phyloP scores from a whole-genome alignment of 2,888 invertebrate species.

The Leucoptera coffeella region DNA sequence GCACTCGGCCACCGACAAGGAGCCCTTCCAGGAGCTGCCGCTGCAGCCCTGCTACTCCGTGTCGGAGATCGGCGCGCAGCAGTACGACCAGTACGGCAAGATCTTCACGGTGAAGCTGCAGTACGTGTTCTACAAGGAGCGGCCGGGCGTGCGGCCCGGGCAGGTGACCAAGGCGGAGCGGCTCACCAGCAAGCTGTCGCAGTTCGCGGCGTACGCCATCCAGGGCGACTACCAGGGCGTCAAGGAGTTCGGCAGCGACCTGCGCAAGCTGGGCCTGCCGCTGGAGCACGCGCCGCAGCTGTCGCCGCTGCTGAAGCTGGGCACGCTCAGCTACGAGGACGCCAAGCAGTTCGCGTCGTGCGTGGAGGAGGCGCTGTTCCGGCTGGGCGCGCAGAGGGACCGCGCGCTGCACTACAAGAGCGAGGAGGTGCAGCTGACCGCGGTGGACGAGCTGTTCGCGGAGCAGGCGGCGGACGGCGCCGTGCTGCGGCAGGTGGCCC shows the following conservation, averaged over 20 bases:
- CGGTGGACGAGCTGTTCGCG: conserved; percentile 87
- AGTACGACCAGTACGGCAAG: conserved; percentile 98
- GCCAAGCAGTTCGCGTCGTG: conserved; percentile 86
- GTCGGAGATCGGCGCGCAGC: conserved; percentile 92
- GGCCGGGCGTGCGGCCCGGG: conserved; percentile 92
- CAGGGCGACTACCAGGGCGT: conserved; percentile 91
- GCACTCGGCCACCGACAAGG: conserved; percentile 76
- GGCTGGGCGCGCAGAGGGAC: conserved; percentile 77
- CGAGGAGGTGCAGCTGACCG: conserved; percentile 92
- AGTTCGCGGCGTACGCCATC: conserved; percentile 90
- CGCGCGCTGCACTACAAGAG: conserved; percentile 88
- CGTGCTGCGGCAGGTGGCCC: conserved; percentile 84
- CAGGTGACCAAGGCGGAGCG: conserved; percentile 91
- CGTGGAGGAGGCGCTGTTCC: conserved; percentile 90
- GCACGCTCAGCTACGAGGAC: conserved; percentile 82
- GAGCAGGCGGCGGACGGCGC: conserved; percentile 82
- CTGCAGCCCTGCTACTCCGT: conserved; percentile 92
- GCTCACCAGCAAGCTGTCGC: conserved; percentile 83
- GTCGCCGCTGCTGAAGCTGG: conserved; percentile 93
- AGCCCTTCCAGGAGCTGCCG: conserved; percentile 92
- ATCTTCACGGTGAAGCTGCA: conserved; percentile 97
- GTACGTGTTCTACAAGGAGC: conserved; percentile 96
- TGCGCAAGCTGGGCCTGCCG: conserved; percentile 88
- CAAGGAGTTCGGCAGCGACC: conserved; percentile 88
- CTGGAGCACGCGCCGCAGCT: conserved; percentile 97